A percentile compares a stretch with the other conserved stretches of the same genome.
Conservation (phyloP, 2,797 vertebrate species). For the Bovichtus diacanthus region DNA sequence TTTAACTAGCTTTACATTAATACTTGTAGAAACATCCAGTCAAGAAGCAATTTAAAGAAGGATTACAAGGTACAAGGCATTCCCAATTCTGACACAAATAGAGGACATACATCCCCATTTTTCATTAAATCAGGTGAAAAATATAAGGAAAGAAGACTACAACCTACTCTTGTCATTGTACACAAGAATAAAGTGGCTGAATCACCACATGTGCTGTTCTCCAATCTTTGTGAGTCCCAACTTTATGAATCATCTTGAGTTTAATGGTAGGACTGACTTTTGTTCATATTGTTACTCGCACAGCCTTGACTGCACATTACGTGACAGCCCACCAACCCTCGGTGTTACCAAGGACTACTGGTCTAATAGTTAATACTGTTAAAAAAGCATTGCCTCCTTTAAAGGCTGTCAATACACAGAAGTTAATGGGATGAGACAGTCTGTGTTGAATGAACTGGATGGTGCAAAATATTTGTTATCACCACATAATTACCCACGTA, state of each 20-base stretch:
- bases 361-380: slow-evolving; percentile 7
- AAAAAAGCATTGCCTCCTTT: slow-evolving; percentile 34
- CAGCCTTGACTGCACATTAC: background rate
- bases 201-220: background rate
- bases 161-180: too few relatives aligned
- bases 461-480: slow-evolving; percentile 50
- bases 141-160: too few relatives aligned
- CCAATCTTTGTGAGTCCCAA: slow-evolving; percentile 3
- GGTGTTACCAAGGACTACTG: background rate
- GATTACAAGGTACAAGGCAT: too few relatives aligned
- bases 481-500: slow-evolving; percentile 44
- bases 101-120: too few relatives aligned
- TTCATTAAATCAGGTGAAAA: too few relatives aligned
- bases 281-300: background rate
- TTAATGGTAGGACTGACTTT: slow-evolving; percentile 4
- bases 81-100: too few relatives aligned
- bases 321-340: background rate
- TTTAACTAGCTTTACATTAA: background rate
- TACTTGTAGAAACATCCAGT: too few relatives aligned
- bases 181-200: background rate
- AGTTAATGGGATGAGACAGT: slow-evolving; percentile 52
- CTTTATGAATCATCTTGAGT: background rate
- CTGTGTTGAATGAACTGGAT: slow-evolving; percentile 44
- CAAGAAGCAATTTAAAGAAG: too few relatives aligned
- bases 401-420: slow-evolving; percentile 32